Evolutionary conservation across 1,140 invertebrate genomes (phyloP).

Genomic region (Euwallacea fornicatus): DNA sequence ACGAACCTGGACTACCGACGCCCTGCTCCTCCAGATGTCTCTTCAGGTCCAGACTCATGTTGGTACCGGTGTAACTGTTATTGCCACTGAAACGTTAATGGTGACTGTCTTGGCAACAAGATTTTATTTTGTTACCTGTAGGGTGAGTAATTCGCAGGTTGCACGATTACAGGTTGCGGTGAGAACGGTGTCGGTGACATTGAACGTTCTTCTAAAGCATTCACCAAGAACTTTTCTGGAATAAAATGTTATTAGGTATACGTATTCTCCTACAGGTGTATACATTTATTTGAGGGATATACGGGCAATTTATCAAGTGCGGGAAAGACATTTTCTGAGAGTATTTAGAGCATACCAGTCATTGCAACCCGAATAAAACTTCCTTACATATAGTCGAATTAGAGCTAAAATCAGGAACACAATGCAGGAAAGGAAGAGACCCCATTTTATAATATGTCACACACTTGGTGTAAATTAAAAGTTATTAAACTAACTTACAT

Average conservation of each 20-base stretch:
- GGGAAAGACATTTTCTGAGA: too few species aligned
- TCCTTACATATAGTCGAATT: too few species aligned
- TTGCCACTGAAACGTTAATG: constrained; percentile 30
- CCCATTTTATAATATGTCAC: too few species aligned
- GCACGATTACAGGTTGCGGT: constrained; percentile 53
- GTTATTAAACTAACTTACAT: too few species aligned
- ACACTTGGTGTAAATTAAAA: too few species aligned
- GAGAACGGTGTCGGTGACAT: constrained; percentile 51
- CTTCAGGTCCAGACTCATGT: constrained; percentile 48
- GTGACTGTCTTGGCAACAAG: constrained; percentile 5
- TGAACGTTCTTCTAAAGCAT: constrained; percentile 49
- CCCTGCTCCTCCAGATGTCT: constrained; percentile 51
- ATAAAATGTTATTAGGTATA: constrained; percentile 15
- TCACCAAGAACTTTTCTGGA: constrained; percentile 50
- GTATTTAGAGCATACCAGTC: too few species aligned
- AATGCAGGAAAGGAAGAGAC: too few species aligned
- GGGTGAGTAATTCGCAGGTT: constrained; percentile 52
- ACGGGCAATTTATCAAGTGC: too few species aligned
- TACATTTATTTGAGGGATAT: too few species aligned
- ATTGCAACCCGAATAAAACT: too few species aligned
- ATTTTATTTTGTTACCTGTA: constrained; percentile 45
- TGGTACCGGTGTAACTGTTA: constrained; percentile 39
- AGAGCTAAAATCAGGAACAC: too few species aligned
- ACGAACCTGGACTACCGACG: constrained; percentile 48
- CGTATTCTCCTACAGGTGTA: too few species aligned